Conservation (phyloP, 2,888 invertebrate genomes). For the Napeogenes sylphis region DNA sequence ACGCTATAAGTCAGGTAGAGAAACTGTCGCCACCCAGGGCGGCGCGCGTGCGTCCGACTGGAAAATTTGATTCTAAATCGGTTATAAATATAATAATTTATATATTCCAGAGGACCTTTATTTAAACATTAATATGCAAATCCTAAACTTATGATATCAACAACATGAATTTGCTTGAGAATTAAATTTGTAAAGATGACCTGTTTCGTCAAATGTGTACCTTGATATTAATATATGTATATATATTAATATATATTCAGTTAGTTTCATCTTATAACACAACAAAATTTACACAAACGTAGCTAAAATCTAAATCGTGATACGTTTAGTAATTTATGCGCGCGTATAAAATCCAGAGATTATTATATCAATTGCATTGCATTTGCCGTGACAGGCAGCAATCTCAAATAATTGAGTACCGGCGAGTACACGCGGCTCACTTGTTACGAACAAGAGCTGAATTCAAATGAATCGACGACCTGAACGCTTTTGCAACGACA, state of each 20-base stretch:
- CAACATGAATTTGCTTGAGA: not conserved
- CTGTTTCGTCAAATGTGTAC: too few species aligned
- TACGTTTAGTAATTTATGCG: conserved; percentile 25
- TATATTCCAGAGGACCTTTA: too few species aligned
- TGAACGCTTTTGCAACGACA: conserved; percentile 27
- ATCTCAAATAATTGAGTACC: conserved; percentile 54
- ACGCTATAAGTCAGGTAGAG: conserved; percentile 26
- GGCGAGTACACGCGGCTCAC: conserved; percentile 32
- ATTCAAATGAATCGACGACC: conserved; percentile 36
- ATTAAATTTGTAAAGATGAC: too few species aligned
- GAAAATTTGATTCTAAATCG: conserved; percentile 29
- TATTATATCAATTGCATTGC: conserved; percentile 50
- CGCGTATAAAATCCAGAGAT: conserved; percentile 35
- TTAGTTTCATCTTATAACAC: too few species aligned
- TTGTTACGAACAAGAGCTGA: conserved; percentile 33
- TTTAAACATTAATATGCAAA: not conserved
- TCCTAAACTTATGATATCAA: not conserved
- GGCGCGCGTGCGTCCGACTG: conserved; percentile 27
- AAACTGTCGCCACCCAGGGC: conserved; percentile 32
- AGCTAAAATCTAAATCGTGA: conserved; percentile 14
- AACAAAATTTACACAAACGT: conserved; percentile 14
- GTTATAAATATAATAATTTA: conserved; percentile 7
- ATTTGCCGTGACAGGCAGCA: conserved; percentile 40
- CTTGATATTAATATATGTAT: too few species aligned
- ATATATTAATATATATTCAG: too few species aligned